Evolutionary conservation across 2,113 vertebrate genomes (phyloP).

Genomic region (Chaetura pelagica): DNA sequence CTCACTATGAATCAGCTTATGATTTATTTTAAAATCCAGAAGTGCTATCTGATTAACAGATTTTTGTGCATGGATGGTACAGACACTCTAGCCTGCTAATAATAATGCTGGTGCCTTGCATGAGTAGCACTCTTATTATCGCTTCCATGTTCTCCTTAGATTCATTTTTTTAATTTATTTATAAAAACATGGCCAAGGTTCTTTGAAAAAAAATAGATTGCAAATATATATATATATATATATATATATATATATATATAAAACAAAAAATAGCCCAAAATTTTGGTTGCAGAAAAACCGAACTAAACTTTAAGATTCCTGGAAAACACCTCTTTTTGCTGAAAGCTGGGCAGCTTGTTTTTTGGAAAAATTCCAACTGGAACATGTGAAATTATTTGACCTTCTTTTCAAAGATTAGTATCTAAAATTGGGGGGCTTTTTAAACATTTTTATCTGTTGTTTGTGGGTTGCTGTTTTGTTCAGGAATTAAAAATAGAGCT

Average conservation of each 20-base stretch:
- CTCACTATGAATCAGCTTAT: background rate
- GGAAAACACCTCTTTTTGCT: background rate
- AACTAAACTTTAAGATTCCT: background rate
- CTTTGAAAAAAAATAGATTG: background rate
- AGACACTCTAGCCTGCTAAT: background rate
- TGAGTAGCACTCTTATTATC: background rate
- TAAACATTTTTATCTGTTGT: background rate
- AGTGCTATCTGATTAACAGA: background rate
- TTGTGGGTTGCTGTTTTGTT: background rate
- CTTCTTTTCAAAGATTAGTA: background rate
- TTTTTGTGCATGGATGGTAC: background rate
- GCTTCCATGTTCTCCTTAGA: background rate
- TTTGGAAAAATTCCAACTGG: background rate
- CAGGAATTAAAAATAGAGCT: background rate
- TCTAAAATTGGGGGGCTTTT: background rate
- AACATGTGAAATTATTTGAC: background rate
- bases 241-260: background rate
- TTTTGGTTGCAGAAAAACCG: background rate
- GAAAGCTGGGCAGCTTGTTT: fast-evolving
- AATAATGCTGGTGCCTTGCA: background rate
- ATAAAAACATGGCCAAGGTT: background rate
- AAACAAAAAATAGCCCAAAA: background rate
- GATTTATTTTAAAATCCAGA: background rate
- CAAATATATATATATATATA: background rate
- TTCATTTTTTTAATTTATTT: background rate